Base-by-base conservation (phyloP, 2,888 invertebrate genomes). In the Drosophila fungiperda region DNA sequence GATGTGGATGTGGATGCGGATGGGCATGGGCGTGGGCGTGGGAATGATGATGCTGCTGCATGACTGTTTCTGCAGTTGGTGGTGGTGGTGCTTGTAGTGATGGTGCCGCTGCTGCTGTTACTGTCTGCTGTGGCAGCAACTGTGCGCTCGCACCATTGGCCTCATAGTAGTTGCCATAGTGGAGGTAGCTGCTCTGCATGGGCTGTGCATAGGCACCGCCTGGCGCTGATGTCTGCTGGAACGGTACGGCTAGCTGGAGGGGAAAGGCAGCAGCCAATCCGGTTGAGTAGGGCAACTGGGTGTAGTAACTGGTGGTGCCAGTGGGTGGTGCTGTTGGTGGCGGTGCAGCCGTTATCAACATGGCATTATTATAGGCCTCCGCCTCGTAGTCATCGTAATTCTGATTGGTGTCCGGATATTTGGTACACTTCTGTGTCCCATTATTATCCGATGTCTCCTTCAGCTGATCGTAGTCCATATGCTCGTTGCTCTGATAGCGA, bases 391-490 rank as follows among this genome's bases (percentile, higher is more conserved):
- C 92, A 65, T 93, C 92, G 66, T 92, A 93, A 72, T 93, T 93
- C 62, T 93, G 93, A 86, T 93, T 93, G 48, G 92, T 92, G 65
- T 93, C 93, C 8, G 93, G 92, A 87, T 96, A 96, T 87, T 96
- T 96, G 86, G 96, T 93, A 92, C 97, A 97, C 92, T 97, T 97
- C 89, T 96, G 96, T 29, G 36, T 59, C 1, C 67, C 63, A 15
- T 66, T 58, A 8, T 66, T 60, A 12, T 67, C 53, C 32, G 58
- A 20, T 15, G 73, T 5, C 23, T 88, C 84, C 68, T 89, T 89
- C 33, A 78, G 73, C 60, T 81, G 76, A 52, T 82, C 76, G 32
- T 86, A 89, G 55, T 92, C 90, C 35, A 81, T 45, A 3, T 90
- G 53, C 6, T 90, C 81, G 23, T 87, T 90, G 60, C 26, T 74